These are phyloP conservation scores for Hypotaenidia philippensis DNA, from an alignment of 2,797 vertebrate genomes.

Conservation along the genomic window DNA sequence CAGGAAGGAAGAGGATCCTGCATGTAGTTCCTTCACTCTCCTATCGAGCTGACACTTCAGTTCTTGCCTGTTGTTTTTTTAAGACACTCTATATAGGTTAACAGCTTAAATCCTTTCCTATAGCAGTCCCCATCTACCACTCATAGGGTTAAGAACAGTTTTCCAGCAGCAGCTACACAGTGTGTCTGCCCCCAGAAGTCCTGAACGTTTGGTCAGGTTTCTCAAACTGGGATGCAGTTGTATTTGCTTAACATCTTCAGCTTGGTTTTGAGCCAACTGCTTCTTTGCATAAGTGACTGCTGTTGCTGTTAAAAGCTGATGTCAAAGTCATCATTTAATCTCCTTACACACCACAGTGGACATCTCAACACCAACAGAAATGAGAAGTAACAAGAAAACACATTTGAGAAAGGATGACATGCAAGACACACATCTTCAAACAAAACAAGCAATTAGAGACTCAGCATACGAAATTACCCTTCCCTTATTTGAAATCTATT, in stretches of 20 bases:
- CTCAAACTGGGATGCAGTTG: not conserved
- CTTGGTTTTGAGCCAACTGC: not conserved
- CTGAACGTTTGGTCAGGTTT: fast-evolving
- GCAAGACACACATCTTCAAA: not conserved
- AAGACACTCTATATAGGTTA: not conserved
- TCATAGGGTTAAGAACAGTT: not conserved
- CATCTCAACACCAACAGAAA: not conserved
- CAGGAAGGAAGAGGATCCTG: not conserved
- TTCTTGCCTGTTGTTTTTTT: not conserved
- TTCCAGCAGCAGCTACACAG: not conserved
- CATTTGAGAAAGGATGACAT: not conserved
- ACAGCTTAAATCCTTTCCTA: not conserved
- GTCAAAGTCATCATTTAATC: not conserved
- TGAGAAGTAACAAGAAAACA: not conserved
- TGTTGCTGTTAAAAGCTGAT: not conserved
- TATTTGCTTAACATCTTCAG: not conserved
- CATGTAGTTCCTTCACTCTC: not conserved
- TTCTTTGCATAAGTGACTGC: not conserved
- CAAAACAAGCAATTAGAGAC: not conserved
- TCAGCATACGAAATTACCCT: not conserved
- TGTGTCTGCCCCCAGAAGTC: not conserved
- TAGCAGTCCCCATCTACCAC: not conserved
- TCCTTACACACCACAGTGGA: not conserved
- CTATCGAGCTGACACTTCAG: not conserved
- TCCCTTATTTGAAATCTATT: not conserved